Evolutionary conservation across 2,888 invertebrate species (phyloP).

Genomic region (Dendrolimus houi): DNA sequence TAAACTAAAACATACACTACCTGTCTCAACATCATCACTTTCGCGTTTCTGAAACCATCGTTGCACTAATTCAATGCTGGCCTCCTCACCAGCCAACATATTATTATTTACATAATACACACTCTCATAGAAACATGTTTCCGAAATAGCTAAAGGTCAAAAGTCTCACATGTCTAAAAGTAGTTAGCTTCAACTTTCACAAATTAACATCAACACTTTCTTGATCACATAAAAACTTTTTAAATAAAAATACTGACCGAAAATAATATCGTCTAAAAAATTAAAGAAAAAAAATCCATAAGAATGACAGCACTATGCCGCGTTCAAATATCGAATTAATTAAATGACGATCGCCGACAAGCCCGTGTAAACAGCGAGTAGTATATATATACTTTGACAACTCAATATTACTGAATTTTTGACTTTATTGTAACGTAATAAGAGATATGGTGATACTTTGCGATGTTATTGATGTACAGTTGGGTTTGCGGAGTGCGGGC

Average conservation of each 20-base stretch:
- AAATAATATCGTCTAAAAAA: constrained; percentile 15
- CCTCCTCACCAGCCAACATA: constrained; percentile 68
- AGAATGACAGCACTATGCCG: constrained; percentile 46
- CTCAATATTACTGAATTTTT: constrained; percentile 23
- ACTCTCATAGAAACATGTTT: constrained; percentile 2
- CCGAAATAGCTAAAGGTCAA: not conserved
- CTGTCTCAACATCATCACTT: constrained; percentile 57
- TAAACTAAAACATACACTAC: constrained; percentile 17
- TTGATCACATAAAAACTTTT: not conserved
- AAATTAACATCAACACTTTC: not conserved
- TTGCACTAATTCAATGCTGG: constrained; percentile 67
- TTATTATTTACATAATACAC: constrained; percentile 43
- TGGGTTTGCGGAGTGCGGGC: constrained; percentile 54
- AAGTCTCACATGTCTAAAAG: not conserved
- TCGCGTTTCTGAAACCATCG: constrained; percentile 56
- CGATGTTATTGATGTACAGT: constrained; percentile 24
- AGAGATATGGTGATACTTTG: constrained; percentile 17
- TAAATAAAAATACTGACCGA: constrained; percentile 13
- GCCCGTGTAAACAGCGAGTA: constrained; percentile 57
- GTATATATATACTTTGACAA: constrained; percentile 24
- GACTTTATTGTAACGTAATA: constrained; percentile 32
- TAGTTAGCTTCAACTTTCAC: not conserved
- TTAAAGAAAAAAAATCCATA: constrained; percentile 22
- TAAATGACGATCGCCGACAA: constrained; percentile 58
- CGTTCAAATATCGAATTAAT: constrained; percentile 68